Evolutionary conservation across 2,797 vertebrate genomes (phyloP).

Genomic region (Crocodylus rhombifer): DNA sequence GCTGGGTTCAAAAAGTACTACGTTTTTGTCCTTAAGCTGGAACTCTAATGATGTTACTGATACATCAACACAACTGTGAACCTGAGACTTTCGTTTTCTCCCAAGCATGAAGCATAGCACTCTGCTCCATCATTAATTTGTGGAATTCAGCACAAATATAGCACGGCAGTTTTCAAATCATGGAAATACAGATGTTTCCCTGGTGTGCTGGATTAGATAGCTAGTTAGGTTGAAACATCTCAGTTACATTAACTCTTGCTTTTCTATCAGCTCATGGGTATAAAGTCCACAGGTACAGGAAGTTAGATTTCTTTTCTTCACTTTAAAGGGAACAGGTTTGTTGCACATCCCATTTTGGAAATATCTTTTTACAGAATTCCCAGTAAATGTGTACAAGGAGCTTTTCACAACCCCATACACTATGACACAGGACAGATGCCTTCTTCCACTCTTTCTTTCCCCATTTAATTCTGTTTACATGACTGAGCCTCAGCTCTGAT

Average conservation of each 20-base stretch:
- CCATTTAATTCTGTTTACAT: background rate
- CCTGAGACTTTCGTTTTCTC: conserved; percentile 32
- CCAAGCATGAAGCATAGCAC: background rate
- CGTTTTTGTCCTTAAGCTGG: background rate
- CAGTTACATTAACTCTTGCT: background rate
- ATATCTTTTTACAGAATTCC: background rate
- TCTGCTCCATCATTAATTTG: conserved; percentile 20
- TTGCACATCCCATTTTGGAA: background rate
- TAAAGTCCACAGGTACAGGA: conserved; percentile 1
- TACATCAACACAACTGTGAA: background rate
- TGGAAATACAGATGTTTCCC: background rate
- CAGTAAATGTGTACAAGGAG: background rate
- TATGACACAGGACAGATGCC: background rate
- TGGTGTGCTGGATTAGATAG: background rate
- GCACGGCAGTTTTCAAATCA: background rate
- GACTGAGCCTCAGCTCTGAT: background rate
- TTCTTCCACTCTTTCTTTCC: background rate
- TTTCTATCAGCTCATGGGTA: background rate
- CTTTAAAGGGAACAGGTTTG: background rate
- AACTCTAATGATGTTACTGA: background rate
- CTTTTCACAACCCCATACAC: background rate
- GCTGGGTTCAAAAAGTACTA: conserved; percentile 12
- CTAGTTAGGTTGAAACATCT: background rate
- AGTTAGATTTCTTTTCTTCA: background rate
- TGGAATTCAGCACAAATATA: conserved; percentile 43